Evolutionary conservation across 2,113 vertebrate genomes (phyloP).

Genomic region (Pica pica): DNA sequence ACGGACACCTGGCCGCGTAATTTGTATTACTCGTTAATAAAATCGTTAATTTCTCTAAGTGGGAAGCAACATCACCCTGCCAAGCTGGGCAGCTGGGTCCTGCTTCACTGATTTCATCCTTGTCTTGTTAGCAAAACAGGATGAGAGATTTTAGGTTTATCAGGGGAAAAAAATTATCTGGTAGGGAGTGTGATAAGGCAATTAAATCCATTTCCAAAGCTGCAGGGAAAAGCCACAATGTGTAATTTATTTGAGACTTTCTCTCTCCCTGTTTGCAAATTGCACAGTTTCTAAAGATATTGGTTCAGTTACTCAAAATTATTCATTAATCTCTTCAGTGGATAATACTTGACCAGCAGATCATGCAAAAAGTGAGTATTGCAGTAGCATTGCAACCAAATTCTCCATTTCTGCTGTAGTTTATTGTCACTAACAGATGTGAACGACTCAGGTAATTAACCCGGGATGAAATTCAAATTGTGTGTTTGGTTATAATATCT

Average conservation of each 20-base stretch:
- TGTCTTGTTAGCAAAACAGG: not conserved
- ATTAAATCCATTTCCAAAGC: not conserved
- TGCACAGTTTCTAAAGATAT: constrained; percentile 22
- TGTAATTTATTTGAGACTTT: not conserved
- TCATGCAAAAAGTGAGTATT: not conserved
- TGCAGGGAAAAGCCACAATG: not conserved
- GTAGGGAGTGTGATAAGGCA: not conserved
- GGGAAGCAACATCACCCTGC: not conserved
- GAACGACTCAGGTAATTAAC: not conserved
- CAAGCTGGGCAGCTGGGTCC: not conserved
- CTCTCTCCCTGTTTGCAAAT: not conserved
- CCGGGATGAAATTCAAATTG: not conserved
- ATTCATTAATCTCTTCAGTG: not conserved
- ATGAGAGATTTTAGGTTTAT: not conserved
- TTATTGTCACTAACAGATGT: not conserved
- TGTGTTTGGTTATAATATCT: not conserved
- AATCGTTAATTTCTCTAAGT: not conserved
- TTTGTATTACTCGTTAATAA: not conserved
- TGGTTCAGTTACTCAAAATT: constrained; percentile 16
- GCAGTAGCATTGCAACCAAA: not conserved
- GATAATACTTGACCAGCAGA: not conserved
- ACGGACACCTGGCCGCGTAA: accelerated
- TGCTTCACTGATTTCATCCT: not conserved
- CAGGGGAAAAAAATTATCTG: accelerated
- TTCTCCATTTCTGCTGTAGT: not conserved